Evolutionary conservation across 2,113 vertebrate species (phyloP), one percentile per base, ranked within the genome.

Genomic region (Haemorhous mexicanus): DNA sequence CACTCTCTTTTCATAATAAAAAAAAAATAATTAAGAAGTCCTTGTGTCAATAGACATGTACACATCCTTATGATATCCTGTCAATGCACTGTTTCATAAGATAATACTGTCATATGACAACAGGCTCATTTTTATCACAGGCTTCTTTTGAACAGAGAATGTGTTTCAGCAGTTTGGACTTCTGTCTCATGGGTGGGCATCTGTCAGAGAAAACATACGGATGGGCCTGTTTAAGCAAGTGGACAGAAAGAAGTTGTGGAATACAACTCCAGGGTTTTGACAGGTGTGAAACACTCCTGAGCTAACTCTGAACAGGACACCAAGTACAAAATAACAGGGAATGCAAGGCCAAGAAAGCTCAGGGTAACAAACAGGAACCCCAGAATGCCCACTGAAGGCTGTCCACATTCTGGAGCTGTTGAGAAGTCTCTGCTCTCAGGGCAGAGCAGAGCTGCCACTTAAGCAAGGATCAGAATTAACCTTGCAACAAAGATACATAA

Each of bases 131-230:
- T 61, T 56, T 63, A 41, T 80, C 59, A 55, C 67, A 82, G 72
- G 32, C 72, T 91, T 93, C 67, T 46, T 75, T 88, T 87, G 81
- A 96, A 87, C 68, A 87, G 37, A 77, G 52, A 93, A 70, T 30
- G 30, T 24, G 10, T 53, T 96, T 87, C 82, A 93, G 44, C 68
- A 58, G 35, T 70, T 32, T 52, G 23, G 62, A 87, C 20, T 91
- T 89, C 50, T 30, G 69, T 67, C 86, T 61, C 17, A 30, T 41
- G 52, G 33, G 27, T 32, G 24, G 61, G 22, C 12, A 9, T 27
- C 58, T 68, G n/a, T 58, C 20, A 67, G 35, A 67, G 43, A 23
- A 30, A 43, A 88, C 39, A 64, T 69, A 84, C 1, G 2, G 22
- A 39, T 32, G 35, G 24, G 37, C 26, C 73, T 89, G 23, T 89